phyloP scores from a whole-genome alignment of 1,140 invertebrate genomes.

The Zaprionus taronus region DNA sequence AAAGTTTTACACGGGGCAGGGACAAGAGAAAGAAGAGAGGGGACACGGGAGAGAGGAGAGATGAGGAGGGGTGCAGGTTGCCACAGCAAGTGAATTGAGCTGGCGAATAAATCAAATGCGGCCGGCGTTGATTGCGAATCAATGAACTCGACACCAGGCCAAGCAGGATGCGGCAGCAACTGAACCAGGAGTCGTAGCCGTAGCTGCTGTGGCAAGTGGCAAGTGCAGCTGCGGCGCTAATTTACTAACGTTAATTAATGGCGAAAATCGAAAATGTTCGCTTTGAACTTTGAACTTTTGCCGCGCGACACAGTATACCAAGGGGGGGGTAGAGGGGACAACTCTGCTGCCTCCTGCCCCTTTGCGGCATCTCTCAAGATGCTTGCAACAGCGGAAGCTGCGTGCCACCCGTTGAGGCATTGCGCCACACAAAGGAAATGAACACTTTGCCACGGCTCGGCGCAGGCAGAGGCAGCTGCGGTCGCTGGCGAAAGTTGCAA shows the following conservation, averaged over 20 bases:
- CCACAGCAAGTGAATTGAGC: background rate
- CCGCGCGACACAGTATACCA: conserved; percentile 58
- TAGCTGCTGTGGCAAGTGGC: conserved; percentile 8
- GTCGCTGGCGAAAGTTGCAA: conserved; percentile 60
- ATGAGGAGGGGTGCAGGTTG: background rate
- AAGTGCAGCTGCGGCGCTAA: conserved; percentile 59
- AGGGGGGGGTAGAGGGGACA: conserved; percentile 34
- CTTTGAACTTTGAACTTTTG: conserved; percentile 71
- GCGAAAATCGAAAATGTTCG: conserved; percentile 72
- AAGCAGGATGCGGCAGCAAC: background rate
- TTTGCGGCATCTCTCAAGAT: background rate
- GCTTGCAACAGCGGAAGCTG: conserved; percentile 5
- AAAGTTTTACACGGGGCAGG: conserved; percentile 9
- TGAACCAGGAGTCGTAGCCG: background rate
- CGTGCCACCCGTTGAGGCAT: background rate
- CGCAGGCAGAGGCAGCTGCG: conserved; percentile 20
- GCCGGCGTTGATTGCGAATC: conserved; percentile 43
- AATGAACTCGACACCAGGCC: conserved; percentile 55
- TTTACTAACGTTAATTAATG: conserved; percentile 81
- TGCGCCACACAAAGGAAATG: conserved; percentile 67
- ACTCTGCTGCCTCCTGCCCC: conserved; percentile 2
- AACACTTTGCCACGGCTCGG: conserved; percentile 58
- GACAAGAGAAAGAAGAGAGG: background rate
- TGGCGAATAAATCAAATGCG: conserved; percentile 50
- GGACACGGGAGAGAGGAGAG: background rate